Conservation (phyloP, 1,140 invertebrate genomes). For the Drosophila virilis region DNA sequence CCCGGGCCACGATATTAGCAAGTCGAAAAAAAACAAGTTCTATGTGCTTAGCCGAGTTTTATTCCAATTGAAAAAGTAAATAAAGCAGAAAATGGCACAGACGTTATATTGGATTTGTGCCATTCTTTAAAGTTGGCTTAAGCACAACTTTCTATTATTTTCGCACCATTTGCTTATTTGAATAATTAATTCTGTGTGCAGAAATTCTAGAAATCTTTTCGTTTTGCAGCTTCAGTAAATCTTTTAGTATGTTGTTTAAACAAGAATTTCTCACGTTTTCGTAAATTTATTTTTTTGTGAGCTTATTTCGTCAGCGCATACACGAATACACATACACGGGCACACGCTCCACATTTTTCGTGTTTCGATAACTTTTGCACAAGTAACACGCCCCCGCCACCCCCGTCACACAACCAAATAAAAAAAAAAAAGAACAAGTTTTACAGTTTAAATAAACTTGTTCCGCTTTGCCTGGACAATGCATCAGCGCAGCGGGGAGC, state of each 20-base stretch:
- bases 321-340: conserved; percentile 1
- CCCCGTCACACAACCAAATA: background rate
- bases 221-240: conserved; percentile 23
- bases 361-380: conserved; percentile 70
- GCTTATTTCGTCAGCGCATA: conserved; percentile 25
- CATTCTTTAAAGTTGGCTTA: background rate
- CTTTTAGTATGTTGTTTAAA: conserved; percentile 20
- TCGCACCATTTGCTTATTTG: background rate
- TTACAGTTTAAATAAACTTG: conserved; percentile 81
- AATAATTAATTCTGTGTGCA: conserved; percentile 10
- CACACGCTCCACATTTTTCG: conserved; percentile 53
- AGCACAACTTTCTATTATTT: background rate
- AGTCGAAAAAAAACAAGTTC: background rate
- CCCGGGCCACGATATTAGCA: conserved; percentile 45
- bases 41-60: background rate
- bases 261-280: conserved; percentile 12
- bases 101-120: background rate
- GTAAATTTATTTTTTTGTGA: conserved; percentile 32
- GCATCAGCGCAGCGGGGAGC: conserved; percentile 25
- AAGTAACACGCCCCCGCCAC: conserved; percentile 16
- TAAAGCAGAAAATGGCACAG: background rate
- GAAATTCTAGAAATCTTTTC: conserved; percentile 15
- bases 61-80: background rate
- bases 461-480: conserved; percentile 69
- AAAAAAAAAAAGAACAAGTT: conserved; percentile 56